Conservation (phyloP, 2,888 invertebrate genomes). For the Nomada fucata region DNA sequence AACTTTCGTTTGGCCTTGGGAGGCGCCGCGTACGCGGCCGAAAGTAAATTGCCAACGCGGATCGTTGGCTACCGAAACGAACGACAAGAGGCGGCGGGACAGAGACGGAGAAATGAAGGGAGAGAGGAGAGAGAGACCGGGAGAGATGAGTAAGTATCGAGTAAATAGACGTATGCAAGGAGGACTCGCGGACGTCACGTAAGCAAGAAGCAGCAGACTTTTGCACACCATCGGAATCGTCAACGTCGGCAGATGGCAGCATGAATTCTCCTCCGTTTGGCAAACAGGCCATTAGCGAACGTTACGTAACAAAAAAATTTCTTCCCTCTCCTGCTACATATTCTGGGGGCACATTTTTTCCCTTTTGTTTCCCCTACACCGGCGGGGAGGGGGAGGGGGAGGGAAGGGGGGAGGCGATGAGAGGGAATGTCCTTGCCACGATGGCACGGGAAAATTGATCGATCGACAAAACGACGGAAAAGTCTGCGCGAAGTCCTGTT, state of each 20-base stretch:
- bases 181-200: constrained; percentile 53
- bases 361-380: neutral
- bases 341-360: neutral
- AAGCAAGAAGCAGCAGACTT: constrained; percentile 48
- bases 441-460: neutral
- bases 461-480: neutral
- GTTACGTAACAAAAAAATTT: constrained; percentile 64
- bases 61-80: constrained; percentile 62
- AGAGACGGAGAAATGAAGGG: neutral
- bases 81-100: constrained; percentile 19
- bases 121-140: constrained; percentile 26
- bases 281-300: constrained; percentile 51
- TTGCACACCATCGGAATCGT: constrained; percentile 53
- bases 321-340: constrained; percentile 38
- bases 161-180: constrained; percentile 62
- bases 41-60: constrained; percentile 66
- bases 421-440: neutral
- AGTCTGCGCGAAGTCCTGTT: neutral
- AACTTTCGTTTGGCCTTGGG: constrained; percentile 73
- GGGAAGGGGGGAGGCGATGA: too few relatives aligned
- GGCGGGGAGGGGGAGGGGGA: too few relatives aligned
- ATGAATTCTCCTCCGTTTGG: constrained; percentile 55
- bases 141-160: constrained; percentile 59
- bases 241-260: constrained; percentile 66
- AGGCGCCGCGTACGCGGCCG: constrained; percentile 59